Conservation (phyloP, 30 jellyfish, hydroid and myxozoan species). For the Turritopsis dohrnii region DNA sequence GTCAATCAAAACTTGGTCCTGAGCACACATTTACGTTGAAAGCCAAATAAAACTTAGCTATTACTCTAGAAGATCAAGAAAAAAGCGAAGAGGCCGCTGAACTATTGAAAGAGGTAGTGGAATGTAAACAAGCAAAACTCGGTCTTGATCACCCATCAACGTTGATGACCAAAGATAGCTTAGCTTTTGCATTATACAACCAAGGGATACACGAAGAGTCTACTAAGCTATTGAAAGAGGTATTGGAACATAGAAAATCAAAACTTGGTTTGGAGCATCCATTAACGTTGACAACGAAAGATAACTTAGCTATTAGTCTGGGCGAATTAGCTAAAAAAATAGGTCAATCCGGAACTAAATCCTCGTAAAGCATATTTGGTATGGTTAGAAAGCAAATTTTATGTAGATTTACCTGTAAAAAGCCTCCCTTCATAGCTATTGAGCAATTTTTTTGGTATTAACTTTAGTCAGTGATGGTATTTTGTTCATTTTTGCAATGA, state of each 20-base stretch:
- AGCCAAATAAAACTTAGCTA: background rate
- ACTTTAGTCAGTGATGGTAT: too few relatives aligned
- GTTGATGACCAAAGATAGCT: background rate
- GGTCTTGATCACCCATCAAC: constrained; percentile 10
- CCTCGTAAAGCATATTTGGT: too few relatives aligned
- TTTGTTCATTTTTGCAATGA: too few relatives aligned
- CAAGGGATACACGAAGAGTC: constrained; percentile 8
- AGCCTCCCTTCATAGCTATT: too few relatives aligned
- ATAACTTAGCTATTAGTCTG: constrained; percentile 13
- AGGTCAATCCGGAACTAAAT: too few relatives aligned
- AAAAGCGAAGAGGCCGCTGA: background rate
- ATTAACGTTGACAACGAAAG: background rate
- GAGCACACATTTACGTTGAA: background rate
- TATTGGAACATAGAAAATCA: background rate
- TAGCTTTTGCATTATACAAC: background rate
- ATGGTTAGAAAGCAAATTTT: too few relatives aligned
- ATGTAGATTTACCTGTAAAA: too few relatives aligned
- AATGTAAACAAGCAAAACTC: background rate
- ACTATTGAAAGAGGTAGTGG: background rate
- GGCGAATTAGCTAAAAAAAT: too few relatives aligned
- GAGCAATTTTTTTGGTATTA: too few relatives aligned
- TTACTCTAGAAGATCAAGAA: background rate
- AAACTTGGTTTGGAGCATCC: background rate
- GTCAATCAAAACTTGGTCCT: background rate
- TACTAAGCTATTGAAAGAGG: background rate